A percentile compares a stretch with the other conserved stretches of the same genome.
Conservation (phyloP, 2,888 invertebrate species). For the Lymantria dispar region DNA sequence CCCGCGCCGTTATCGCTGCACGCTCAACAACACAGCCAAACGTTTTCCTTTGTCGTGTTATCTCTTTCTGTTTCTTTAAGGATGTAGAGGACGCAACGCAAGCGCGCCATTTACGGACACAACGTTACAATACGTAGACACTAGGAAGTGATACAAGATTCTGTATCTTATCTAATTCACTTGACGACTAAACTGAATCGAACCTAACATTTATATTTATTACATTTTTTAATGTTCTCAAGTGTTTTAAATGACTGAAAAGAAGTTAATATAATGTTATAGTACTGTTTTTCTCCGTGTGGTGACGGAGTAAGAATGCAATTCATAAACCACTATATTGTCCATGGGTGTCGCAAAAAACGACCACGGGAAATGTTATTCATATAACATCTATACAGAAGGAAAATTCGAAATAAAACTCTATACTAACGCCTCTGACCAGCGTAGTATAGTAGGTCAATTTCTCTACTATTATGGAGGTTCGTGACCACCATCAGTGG, state of each 20-base stretch:
- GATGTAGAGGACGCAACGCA: constrained; percentile 25
- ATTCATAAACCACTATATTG: too few relatives aligned
- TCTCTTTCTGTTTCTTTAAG: constrained; percentile 32
- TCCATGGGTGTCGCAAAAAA: too few relatives aligned
- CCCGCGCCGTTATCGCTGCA: constrained; percentile 65
- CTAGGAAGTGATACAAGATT: constrained; percentile 30
- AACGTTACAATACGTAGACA: constrained; percentile 21
- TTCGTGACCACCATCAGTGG: too few relatives aligned
- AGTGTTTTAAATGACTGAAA: not conserved
- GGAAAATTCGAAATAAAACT: too few relatives aligned
- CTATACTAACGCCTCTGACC: too few relatives aligned
- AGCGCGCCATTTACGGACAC: constrained; percentile 17
- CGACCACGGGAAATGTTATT: too few relatives aligned
- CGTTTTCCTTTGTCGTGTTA: constrained; percentile 37
- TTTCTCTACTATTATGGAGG: too few relatives aligned
- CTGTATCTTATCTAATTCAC: constrained; percentile 24
- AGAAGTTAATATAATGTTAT: not conserved
- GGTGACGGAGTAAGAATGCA: too few relatives aligned
- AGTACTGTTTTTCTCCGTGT: too few relatives aligned
- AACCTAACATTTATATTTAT: constrained; percentile 4
- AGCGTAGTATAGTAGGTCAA: too few relatives aligned
- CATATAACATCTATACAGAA: too few relatives aligned
- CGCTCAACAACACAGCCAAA: constrained; percentile 29
- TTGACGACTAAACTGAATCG: constrained; percentile 11
- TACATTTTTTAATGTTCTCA: not conserved